Conservation (phyloP, 1,140 invertebrate genomes). For the Schmidtea mediterranea region DNA sequence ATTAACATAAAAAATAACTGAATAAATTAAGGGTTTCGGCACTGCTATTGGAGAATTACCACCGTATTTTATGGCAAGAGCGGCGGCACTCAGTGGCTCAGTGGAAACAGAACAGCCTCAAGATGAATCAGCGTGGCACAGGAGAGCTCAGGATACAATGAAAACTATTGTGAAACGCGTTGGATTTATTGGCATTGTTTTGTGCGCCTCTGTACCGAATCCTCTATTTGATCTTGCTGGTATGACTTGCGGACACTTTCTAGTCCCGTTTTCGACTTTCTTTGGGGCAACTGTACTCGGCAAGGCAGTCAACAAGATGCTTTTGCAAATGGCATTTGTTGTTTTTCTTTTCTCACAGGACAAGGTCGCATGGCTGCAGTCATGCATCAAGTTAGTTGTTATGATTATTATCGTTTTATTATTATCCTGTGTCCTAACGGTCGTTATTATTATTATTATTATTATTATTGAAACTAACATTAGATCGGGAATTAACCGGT, state of each 20-base stretch:
- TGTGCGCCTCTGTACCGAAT: constrained; percentile 93
- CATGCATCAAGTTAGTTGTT: too few relatives aligned
- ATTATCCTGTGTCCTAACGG: too few relatives aligned
- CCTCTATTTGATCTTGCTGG: constrained; percentile 92
- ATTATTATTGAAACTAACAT: too few relatives aligned
- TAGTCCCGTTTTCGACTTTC: constrained; percentile 98
- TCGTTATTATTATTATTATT: too few relatives aligned
- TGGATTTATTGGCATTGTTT: constrained; percentile 82
- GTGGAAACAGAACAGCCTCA: constrained; percentile 7
- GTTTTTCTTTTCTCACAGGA: constrained; percentile 3
- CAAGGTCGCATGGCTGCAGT: too few relatives aligned
- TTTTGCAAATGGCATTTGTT: constrained; percentile 43
- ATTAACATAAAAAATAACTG: too few relatives aligned
- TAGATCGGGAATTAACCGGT: too few relatives aligned
- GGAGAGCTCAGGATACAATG: constrained; percentile 28
- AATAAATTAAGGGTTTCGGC: constrained; percentile 45
- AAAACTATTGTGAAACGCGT: constrained; percentile 73
- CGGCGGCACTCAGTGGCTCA: constrained; percentile 47
- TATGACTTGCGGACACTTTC: constrained; percentile 87
- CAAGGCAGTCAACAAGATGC: constrained; percentile 95
- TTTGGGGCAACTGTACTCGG: constrained; percentile 93
- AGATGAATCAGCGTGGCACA: background rate
- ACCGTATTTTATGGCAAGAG: constrained; percentile 81
- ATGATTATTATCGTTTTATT: too few relatives aligned
- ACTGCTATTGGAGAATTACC: constrained; percentile 87